Evolutionary conservation across 2,888 invertebrate genomes (phyloP).

Genomic region (Leptopilina drosophilae): DNA sequence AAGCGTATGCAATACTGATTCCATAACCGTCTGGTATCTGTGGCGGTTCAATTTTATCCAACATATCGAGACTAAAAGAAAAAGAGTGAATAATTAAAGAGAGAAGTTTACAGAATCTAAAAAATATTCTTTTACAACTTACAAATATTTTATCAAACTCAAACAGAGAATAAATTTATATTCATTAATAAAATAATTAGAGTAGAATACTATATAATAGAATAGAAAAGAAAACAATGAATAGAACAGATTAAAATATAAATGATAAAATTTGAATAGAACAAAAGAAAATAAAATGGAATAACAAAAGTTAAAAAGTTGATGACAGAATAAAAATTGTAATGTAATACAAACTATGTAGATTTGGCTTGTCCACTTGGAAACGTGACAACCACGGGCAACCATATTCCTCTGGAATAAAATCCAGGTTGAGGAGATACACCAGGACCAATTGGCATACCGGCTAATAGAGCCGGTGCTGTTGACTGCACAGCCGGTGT

Average conservation of each 20-base stretch:
- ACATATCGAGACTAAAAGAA: slow-evolving; percentile 90
- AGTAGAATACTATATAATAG: not conserved
- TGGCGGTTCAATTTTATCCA: slow-evolving; percentile 97
- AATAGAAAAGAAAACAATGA: slow-evolving; percentile 12
- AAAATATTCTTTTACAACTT: too few species aligned
- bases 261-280: not conserved
- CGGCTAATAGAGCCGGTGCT: slow-evolving; percentile 82
- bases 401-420: slow-evolving; percentile 94
- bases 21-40: slow-evolving; percentile 97
- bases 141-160: too few species aligned
- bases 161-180: not conserved
- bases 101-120: too few species aligned
- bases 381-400: slow-evolving; percentile 91
- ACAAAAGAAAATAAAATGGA: not conserved
- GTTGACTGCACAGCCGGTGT: slow-evolving; percentile 79
- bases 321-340: not conserved
- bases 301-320: too few species aligned
- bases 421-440: slow-evolving; percentile 94
- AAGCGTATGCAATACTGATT: slow-evolving; percentile 96
- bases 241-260: not conserved
- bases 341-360: slow-evolving; percentile 86
- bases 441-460: slow-evolving; percentile 85
- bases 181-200: not conserved
- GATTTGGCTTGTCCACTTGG: slow-evolving; percentile 92
- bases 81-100: not conserved